These are phyloP conservation scores for Clepsis dumicolana DNA, from an alignment of 2,888 invertebrate species.

Conservation along the genomic window DNA sequence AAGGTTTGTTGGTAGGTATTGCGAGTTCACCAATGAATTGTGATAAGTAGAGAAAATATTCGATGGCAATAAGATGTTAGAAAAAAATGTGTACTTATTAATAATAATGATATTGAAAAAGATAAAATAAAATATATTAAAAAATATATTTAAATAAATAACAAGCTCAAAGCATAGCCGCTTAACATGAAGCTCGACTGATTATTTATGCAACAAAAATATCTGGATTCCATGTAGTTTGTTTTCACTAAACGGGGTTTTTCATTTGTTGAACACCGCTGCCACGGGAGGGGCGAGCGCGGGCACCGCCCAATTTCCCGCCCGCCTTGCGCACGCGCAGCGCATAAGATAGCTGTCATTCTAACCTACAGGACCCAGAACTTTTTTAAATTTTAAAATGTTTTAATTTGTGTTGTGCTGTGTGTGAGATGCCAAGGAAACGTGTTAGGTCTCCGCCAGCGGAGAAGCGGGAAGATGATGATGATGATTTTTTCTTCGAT, in stretches of 20 bases:
- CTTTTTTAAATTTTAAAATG: constrained; percentile 14
- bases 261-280: constrained; percentile 65
- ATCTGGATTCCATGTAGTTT: constrained; percentile 46
- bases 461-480: constrained; percentile 73
- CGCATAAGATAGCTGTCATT: constrained; percentile 62
- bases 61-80: too few species aligned
- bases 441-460: constrained; percentile 67
- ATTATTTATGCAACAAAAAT: constrained; percentile 37
- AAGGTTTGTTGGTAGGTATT: too few species aligned
- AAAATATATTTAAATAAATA: neutral
- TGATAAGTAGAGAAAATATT: too few species aligned
- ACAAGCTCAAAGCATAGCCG: constrained; percentile 16
- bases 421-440: constrained; percentile 75
- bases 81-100: too few species aligned
- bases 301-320: constrained; percentile 79
- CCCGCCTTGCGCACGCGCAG: constrained; percentile 74
- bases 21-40: too few species aligned
- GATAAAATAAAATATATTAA: neutral
- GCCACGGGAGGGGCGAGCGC: constrained; percentile 72
- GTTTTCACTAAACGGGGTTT: constrained; percentile 50
- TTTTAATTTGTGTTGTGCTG: constrained; percentile 32
- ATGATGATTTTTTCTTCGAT: constrained; percentile 80
- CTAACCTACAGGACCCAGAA: constrained; percentile 24
- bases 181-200: constrained; percentile 11
- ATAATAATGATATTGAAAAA: too few species aligned